Percentiles rank a stretch among this genome's conserved stretches.
Evolutionary conservation across 2,113 vertebrate genomes (phyloP).

Genomic region (Thalassoma bifasciatum): DNA sequence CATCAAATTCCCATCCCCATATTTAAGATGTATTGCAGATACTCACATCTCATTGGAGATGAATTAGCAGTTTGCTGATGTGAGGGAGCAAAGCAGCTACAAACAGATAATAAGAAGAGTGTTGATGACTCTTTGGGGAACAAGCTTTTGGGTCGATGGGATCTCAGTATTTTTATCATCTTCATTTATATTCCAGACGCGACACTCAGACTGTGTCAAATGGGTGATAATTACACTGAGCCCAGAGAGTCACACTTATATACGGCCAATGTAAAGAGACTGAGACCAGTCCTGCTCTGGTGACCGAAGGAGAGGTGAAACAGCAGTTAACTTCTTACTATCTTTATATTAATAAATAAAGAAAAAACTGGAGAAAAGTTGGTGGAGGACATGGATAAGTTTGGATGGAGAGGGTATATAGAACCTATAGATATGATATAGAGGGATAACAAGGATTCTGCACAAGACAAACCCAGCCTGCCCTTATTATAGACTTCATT

Average conservation of each 20-base stretch:
- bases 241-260: constrained; percentile 20
- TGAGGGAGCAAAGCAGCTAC: constrained; percentile 32
- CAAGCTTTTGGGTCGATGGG: constrained; percentile 22
- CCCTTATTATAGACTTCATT: too few species aligned
- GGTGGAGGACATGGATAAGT: neutral
- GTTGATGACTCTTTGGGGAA: constrained; percentile 67
- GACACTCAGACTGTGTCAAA: constrained; percentile 50
- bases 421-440: too few species aligned
- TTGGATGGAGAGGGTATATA: neutral
- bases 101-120: constrained; percentile 55
- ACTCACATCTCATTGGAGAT: constrained; percentile 36
- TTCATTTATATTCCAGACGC: constrained; percentile 60
- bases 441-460: too few species aligned
- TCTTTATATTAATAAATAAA: too few species aligned
- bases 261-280: constrained; percentile 22
- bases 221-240: constrained; percentile 52
- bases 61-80: constrained; percentile 43
- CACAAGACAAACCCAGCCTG: too few species aligned
- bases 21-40: constrained; percentile 37
- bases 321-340: too few species aligned
- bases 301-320: constrained; percentile 18
- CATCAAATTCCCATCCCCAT: neutral
- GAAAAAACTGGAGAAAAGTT: too few species aligned
- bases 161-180: constrained; percentile 54
- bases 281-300: neutral